Base-by-base conservation (phyloP, 2,888 invertebrate genomes). In the Pseudococcus viburni region DNA sequence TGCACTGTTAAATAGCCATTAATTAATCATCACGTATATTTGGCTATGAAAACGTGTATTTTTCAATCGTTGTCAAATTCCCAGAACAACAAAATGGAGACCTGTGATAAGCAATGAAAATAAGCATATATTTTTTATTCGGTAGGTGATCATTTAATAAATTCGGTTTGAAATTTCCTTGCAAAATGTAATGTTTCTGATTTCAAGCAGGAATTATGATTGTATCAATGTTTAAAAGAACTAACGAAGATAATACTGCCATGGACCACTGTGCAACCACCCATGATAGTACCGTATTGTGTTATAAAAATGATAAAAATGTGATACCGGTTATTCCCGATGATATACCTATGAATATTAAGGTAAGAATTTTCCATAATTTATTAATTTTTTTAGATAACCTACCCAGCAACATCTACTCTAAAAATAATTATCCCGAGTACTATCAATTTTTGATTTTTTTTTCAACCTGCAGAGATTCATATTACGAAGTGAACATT, bases 51-150 rank as follows among this genome's bases (percentile, higher is more conserved):
- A 42, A 42, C 42, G 42, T 42, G 7, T 59, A n/a, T 3, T 59
- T n/a, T 59, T n/a, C 26, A 33, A n/a, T 59, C n/a, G 6, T 6
- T n/a, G 59, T 59, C 7, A 42, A 42, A 42, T 42, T 9, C 5
- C 0, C 42, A 42, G 6, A 64, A 64, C 7, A 64, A 64, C 64
- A 64, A 64, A 64, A 64, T 64, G 64, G 64, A 5, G 64, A 64
- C 22, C 19, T 22, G 64, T 64, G 64, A 64, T 64, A 22, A 64
- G 64, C 64, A 19, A 64, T 64, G 64, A 64, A 64, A 64, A 64
- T 12, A 64, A 22, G 22, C 19, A 12, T 22, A 64, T 22, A 64
- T 64, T 64, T 22, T 64, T 64, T 64, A 64, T 22, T 64, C 19
- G 64, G 64, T 64, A 64, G 64, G 64, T 64, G 22, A 64, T 22